phyloP scores from a whole-genome alignment of 2,113 vertebrate genomes.

The Canis aureus region DNA sequence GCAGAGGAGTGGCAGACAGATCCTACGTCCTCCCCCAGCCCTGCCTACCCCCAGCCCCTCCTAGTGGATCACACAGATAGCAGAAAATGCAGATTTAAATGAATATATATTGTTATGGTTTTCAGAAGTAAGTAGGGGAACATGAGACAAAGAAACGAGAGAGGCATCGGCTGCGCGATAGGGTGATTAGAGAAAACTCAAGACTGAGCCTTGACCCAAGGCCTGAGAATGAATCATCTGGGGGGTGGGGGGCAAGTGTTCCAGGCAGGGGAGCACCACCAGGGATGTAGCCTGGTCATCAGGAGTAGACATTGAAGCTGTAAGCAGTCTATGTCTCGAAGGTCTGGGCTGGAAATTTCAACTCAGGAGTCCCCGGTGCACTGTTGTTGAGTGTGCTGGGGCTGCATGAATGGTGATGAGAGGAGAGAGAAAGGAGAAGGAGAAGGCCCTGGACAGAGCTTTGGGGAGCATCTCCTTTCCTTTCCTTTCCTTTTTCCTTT shows the following conservation, averaged over 20 bases:
- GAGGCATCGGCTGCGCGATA: rapidly evolving
- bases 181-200: background rate
- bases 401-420: background rate
- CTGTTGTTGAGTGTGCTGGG: background rate
- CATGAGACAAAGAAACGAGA: background rate
- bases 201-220: background rate
- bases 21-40: background rate
- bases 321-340: background rate
- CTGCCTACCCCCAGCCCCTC: background rate
- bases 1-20: background rate
- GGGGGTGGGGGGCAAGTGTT: rapidly evolving
- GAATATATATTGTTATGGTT: background rate
- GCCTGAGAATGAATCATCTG: background rate
- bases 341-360: background rate
- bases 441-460: background rate
- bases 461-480: rapidly evolving
- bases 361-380: background rate
- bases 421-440: background rate
- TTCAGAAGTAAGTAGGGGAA: background rate
- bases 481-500: rapidly evolving
- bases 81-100: background rate
- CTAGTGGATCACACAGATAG: background rate
- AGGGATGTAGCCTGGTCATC: rapidly evolving
- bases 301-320: background rate
- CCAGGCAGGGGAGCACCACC: rapidly evolving